Conservation (phyloP, 2,888 invertebrate genomes). For the Melolontha melolontha region DNA sequence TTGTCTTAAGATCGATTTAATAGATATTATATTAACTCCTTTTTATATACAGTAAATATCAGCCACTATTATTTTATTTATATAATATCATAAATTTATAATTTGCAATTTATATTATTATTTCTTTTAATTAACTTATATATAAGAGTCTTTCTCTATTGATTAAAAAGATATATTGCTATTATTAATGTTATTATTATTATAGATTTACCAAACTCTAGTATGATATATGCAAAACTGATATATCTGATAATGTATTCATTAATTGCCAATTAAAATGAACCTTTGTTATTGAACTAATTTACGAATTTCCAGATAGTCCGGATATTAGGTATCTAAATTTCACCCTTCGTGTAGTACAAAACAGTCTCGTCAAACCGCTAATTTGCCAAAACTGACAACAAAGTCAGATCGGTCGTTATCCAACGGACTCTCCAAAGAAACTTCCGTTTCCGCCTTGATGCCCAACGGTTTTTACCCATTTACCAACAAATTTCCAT, state of each 20-base stretch:
- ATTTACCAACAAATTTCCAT: conserved; percentile 20
- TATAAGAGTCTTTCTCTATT: no score
- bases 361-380: conserved; percentile 38
- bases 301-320: conserved; percentile 22
- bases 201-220: no score
- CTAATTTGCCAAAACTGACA: conserved; percentile 39
- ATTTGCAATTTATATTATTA: no score
- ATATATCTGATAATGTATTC: conserved; percentile 28
- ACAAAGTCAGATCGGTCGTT: conserved; percentile 32
- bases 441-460: conserved; percentile 32
- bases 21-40: no score
- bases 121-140: no score
- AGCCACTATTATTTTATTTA: no score
- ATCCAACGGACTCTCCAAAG: conserved; percentile 24
- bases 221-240: no score
- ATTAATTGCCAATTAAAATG: conserved; percentile 33
- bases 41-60: no score
- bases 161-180: no score
- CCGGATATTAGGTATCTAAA: conserved; percentile 16
- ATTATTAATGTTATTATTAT: no score
- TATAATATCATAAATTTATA: no score
- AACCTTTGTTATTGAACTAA: conserved; percentile 37
- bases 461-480: conserved; percentile 32
- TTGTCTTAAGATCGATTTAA: no score
- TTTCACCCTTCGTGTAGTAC: conserved; percentile 20